Conservation (phyloP, 1,140 invertebrate genomes). For the Aphaenogaster ashmeadi region DNA sequence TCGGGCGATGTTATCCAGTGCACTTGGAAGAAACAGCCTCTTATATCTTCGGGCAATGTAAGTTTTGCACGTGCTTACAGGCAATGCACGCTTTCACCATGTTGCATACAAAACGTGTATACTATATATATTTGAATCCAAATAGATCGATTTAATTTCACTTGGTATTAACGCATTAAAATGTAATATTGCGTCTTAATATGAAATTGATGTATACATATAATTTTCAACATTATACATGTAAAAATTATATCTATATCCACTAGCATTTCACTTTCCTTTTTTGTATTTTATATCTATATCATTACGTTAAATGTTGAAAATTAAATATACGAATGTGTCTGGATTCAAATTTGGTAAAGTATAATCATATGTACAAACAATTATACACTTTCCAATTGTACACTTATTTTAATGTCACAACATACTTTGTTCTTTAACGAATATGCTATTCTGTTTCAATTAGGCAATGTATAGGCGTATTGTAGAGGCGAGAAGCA, state of each 20-base stretch:
- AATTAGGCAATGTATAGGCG: constrained; percentile 93
- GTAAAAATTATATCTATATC: too few relatives aligned
- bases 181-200: neutral
- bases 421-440: constrained; percentile 27
- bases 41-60: constrained; percentile 76
- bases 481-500: constrained; percentile 91
- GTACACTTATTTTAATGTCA: constrained; percentile 7
- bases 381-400: constrained; percentile 32
- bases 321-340: neutral
- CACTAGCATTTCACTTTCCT: too few relatives aligned
- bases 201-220: neutral
- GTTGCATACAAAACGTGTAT: constrained; percentile 13
- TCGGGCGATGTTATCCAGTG: constrained; percentile 68
- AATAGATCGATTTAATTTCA: neutral
- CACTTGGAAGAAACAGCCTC: constrained; percentile 85
- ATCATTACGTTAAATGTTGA: neutral
- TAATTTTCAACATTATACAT: neutral
- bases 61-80: constrained; percentile 77
- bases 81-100: constrained; percentile 67
- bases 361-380: constrained; percentile 29
- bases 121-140: constrained; percentile 41
- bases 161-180: neutral
- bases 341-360: constrained; percentile 37
- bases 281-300: too few relatives aligned
- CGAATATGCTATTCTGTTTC: constrained; percentile 49